These are phyloP conservation scores for Axinella damicornis DNA, from an alignment of 37 sponge, comb jelly and placozoan genomes.

Conservation along the genomic window DNA sequence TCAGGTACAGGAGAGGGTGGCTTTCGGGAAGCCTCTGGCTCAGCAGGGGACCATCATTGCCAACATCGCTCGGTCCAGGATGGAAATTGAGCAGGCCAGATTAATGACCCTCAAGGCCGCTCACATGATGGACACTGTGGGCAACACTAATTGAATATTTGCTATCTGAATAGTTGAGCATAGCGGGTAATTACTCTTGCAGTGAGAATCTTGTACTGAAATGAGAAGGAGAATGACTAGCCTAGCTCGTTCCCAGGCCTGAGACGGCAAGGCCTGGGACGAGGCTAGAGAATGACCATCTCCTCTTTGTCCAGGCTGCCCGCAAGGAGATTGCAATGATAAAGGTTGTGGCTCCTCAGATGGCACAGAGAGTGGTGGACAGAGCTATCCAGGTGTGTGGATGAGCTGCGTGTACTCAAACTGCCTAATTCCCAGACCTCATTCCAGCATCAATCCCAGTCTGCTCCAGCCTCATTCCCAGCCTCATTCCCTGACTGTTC, in stretches of 20 bases:
- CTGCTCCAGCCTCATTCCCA: too few relatives aligned
- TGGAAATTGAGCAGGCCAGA: conserved; percentile 91
- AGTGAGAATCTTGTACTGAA: too few relatives aligned
- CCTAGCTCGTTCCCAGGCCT: too few relatives aligned
- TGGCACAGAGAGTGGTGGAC: conserved; percentile 86
- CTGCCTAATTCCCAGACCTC: too few relatives aligned
- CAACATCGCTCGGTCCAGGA: conserved; percentile 77
- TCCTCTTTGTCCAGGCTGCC: conserved; percentile 35
- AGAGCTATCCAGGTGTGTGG: conserved; percentile 80
- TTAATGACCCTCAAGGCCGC: conserved; percentile 89
- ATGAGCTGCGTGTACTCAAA: too few relatives aligned
- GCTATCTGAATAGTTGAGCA: too few relatives aligned
- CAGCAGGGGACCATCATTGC: conserved; percentile 61
- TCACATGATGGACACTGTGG: conserved; percentile 83
- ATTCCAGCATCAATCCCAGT: too few relatives aligned
- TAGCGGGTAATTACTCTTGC: too few relatives aligned
- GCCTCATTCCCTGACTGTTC: too few relatives aligned
- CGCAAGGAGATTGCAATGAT: conserved; percentile 88
- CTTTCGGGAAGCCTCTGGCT: conserved; percentile 79
- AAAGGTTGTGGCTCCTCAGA: conserved; percentile 85
- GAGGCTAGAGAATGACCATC: too few relatives aligned
- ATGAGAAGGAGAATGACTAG: too few relatives aligned
- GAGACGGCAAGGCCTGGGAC: too few relatives aligned
- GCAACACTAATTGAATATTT: conserved; percentile 46
- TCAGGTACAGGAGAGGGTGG: conserved; percentile 64